A percentile compares a stretch with the other conserved stretches of the same genome.
Conservation (phyloP, 2,888 invertebrate genomes). For the Rhimphoctona megacephalus region DNA sequence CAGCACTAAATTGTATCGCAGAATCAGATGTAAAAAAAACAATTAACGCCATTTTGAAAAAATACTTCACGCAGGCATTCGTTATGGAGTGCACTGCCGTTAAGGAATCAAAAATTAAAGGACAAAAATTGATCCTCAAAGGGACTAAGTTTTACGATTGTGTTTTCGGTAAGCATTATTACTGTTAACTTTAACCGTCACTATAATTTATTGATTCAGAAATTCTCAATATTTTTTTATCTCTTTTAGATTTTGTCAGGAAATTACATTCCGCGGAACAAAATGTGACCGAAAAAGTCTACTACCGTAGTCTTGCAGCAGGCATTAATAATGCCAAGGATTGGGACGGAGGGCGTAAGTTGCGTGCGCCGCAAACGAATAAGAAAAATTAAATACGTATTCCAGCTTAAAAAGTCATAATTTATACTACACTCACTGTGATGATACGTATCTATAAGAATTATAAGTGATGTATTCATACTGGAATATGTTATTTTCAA, state of each 20-base stretch:
- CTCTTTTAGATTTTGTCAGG: constrained; percentile 31
- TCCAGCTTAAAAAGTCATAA: neutral
- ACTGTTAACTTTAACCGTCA: neutral
- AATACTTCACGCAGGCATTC: constrained; percentile 1
- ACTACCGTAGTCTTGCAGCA: constrained; percentile 4
- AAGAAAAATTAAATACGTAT: neutral
- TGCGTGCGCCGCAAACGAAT: neutral
- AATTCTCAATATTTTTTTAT: neutral
- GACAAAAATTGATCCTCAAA: neutral
- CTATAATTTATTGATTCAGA: neutral
- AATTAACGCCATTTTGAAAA: constrained; percentile 9
- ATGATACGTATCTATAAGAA: neutral
- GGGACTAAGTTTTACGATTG: constrained; percentile 17
- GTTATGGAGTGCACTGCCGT: constrained; percentile 13
- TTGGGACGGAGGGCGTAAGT: constrained; percentile 40
- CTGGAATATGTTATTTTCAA: too few species aligned
- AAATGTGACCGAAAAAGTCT: constrained; percentile 20
- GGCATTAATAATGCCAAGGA: constrained; percentile 36
- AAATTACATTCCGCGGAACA: neutral
- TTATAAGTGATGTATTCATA: too few species aligned
- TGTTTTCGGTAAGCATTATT: constrained; percentile 18
- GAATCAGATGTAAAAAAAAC: neutral
- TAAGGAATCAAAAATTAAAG: neutral
- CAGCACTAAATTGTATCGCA: neutral
- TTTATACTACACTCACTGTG: neutral